A percentile compares a stretch with the other conserved stretches of the same genome.
Conservation (phyloP, 2,113 vertebrate species). For the Pterocles burchelli region DNA sequence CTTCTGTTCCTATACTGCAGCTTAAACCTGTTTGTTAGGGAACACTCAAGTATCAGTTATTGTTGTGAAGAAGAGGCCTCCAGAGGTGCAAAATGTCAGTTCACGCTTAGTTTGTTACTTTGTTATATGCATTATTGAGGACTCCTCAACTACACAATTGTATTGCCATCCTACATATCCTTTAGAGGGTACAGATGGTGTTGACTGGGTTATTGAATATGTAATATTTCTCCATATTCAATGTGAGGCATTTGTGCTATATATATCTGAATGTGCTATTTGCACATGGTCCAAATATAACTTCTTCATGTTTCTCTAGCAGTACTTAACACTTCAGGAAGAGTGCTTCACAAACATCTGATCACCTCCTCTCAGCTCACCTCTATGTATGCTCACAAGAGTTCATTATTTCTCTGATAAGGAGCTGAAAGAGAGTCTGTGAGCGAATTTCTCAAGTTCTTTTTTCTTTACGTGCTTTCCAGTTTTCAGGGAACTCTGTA, state of each 20-base stretch:
- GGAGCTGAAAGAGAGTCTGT: neutral
- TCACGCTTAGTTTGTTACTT: neutral
- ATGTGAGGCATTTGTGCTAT: neutral
- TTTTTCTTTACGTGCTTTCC: neutral
- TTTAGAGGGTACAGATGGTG: neutral
- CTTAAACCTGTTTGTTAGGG: neutral
- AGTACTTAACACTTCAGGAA: neutral
- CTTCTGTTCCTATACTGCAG: rapidly evolving
- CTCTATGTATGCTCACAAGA: rapidly evolving
- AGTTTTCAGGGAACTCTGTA: neutral
- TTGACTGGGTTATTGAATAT: neutral
- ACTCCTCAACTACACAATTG: neutral
- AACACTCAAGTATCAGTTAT: neutral
- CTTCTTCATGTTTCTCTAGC: neutral
- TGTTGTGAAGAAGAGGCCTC: neutral
- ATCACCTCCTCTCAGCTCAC: neutral
- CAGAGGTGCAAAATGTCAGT: neutral
- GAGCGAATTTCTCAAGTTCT: neutral
- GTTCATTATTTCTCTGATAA: neutral
- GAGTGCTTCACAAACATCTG: neutral
- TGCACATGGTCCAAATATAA: neutral
- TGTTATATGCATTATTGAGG: neutral
- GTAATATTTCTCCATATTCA: neutral
- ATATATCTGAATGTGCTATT: neutral
- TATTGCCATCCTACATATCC: neutral